Evolutionary conservation across 2,113 vertebrate genomes (phyloP).

Genomic region (Lota lota): DNA sequence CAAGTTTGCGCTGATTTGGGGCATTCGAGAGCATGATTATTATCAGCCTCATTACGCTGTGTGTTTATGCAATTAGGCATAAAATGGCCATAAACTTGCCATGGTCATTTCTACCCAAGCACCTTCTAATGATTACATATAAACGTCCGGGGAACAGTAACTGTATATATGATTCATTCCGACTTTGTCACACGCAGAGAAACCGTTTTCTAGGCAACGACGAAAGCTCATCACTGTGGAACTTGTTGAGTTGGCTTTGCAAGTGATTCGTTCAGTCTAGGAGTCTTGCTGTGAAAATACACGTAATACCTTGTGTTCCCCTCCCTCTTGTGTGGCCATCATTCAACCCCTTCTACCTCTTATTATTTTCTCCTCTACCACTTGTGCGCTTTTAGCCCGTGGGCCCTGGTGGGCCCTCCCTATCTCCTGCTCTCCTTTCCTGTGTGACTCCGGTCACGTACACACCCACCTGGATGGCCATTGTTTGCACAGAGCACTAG

Average conservation of each 20-base stretch:
- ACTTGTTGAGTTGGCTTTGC: background rate
- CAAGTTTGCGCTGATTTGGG: too few relatives aligned
- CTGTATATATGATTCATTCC: background rate
- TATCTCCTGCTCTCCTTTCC: slow-evolving; percentile 1
- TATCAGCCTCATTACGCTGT: too few relatives aligned
- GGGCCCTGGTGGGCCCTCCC: slow-evolving; percentile 10
- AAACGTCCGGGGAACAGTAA: too few relatives aligned
- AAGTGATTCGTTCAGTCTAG: slow-evolving; percentile 21
- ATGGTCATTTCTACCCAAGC: too few relatives aligned
- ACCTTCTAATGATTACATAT: too few relatives aligned
- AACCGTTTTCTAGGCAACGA: too few relatives aligned
- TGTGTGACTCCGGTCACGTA: slow-evolving; percentile 71
- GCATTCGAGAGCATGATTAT: too few relatives aligned
- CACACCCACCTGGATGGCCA: slow-evolving; percentile 54
- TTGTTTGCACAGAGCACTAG: slow-evolving; percentile 50
- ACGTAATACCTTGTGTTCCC: background rate
- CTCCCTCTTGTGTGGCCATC: background rate
- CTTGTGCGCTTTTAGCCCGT: background rate
- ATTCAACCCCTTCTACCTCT: background rate
- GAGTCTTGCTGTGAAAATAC: slow-evolving; percentile 21
- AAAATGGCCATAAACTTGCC: too few relatives aligned
- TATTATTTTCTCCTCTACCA: slow-evolving; percentile 1
- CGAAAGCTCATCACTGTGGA: too few relatives aligned
- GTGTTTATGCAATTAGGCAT: too few relatives aligned
- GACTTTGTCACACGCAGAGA: slow-evolving; percentile 28